phyloP scores from a whole-genome alignment of 2,113 vertebrate genomes.

The Cyprinodon variegatus region DNA sequence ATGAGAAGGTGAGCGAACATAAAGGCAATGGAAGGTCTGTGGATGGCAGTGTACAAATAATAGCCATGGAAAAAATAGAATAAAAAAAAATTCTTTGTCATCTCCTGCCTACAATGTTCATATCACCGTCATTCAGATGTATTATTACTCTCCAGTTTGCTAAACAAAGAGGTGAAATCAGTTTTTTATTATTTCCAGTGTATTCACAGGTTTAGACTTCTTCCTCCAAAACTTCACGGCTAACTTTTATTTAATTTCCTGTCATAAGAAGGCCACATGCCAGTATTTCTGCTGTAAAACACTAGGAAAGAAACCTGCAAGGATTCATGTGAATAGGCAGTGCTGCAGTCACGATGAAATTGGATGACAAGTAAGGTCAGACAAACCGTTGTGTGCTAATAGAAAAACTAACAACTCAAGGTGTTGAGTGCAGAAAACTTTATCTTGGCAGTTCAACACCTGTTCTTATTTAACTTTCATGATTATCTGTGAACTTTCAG shows the following conservation, averaged over 20 bases:
- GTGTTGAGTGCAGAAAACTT: not conserved
- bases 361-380: slow-evolving; percentile 42
- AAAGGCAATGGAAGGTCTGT: slow-evolving; percentile 18
- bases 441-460: not conserved
- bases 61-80: slow-evolving; percentile 9
- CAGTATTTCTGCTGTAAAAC: slow-evolving; percentile 30
- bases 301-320: slow-evolving; percentile 24
- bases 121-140: slow-evolving; percentile 26
- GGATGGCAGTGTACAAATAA: slow-evolving; percentile 25
- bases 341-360: slow-evolving; percentile 9
- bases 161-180: slow-evolving; percentile 17
- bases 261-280: slow-evolving; percentile 17
- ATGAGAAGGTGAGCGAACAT: slow-evolving; percentile 27
- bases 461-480: slow-evolving; percentile 15
- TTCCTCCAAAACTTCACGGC: slow-evolving; percentile 14
- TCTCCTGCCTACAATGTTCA: slow-evolving; percentile 20
- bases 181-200: slow-evolving; percentile 4
- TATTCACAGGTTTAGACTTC: not conserved
- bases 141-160: slow-evolving; percentile 24
- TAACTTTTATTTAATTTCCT: slow-evolving; percentile 20
- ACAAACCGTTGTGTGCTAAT: slow-evolving; percentile 6
- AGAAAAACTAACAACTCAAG: slow-evolving; percentile 9
- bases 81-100: slow-evolving; percentile 13
- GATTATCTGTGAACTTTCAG: not conserved
- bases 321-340: slow-evolving; percentile 30